Conservation (phyloP, 2,797 vertebrate genomes). For the Telmatherina bonti region DNA sequence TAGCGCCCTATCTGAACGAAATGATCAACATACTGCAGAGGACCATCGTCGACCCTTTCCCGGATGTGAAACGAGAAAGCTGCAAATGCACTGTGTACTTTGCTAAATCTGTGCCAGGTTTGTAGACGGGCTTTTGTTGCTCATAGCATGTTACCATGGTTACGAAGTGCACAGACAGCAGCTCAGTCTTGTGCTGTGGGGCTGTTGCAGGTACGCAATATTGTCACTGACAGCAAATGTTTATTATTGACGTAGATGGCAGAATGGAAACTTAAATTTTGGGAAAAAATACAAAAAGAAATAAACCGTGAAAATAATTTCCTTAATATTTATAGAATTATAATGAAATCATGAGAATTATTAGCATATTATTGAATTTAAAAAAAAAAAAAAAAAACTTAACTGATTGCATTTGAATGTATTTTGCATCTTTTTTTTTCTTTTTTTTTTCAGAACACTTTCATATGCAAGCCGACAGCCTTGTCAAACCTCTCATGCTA, state of each 20-base stretch:
- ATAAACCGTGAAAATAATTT: too few relatives aligned
- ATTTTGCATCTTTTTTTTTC: conserved; percentile 30
- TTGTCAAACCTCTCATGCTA: conserved; percentile 93
- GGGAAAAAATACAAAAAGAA: too few relatives aligned
- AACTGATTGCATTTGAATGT: background rate
- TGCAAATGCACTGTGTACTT: conserved; percentile 85
- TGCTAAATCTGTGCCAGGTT: conserved; percentile 88
- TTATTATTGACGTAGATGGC: too few relatives aligned
- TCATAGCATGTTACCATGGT: conserved; percentile 70
- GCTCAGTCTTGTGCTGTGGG: background rate
- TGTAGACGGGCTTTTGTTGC: conserved; percentile 20
- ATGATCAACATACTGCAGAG: conserved; percentile 83
- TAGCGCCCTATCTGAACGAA: conserved; percentile 88
- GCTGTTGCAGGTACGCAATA: background rate
- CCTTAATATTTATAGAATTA: background rate
- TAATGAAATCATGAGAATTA: background rate
- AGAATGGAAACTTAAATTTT: too few relatives aligned
- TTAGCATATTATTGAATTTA: background rate
- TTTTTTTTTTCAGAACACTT: conserved; percentile 88
- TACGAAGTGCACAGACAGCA: conserved; percentile 11
- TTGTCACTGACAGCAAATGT: too few relatives aligned
- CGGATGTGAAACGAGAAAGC: conserved; percentile 90
- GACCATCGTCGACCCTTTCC: conserved; percentile 89
- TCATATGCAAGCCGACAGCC: conserved; percentile 92
- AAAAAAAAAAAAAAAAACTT: background rate